These are phyloP conservation scores for Probaryconus sp. DNA, from an alignment of 1,140 invertebrate genomes.

Conservation along the genomic window DNA sequence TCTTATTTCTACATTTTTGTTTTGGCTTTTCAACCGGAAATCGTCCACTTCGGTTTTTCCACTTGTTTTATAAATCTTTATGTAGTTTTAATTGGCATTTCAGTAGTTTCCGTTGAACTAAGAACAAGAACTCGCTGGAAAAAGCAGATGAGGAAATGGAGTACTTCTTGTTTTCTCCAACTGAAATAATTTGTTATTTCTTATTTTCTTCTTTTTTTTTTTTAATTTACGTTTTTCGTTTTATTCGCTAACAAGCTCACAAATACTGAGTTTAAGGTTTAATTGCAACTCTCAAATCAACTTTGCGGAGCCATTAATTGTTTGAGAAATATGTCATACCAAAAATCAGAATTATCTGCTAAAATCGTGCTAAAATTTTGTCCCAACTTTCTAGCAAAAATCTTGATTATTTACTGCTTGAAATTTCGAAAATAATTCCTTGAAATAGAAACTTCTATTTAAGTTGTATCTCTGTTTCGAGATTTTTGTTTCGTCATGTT, in stretches of 20 bases:
- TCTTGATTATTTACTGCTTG: constrained; percentile 8
- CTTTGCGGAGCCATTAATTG: constrained; percentile 43
- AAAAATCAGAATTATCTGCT: constrained; percentile 2
- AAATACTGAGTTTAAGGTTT: constrained; percentile 45
- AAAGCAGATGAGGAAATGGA: constrained; percentile 43
- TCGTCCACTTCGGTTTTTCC: constrained; percentile 29
- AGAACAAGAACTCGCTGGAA: constrained; percentile 43
- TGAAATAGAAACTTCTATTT: too few species aligned
- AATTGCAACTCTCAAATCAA: constrained; percentile 40
- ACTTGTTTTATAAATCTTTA: constrained; percentile 50
- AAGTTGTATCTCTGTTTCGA: too few species aligned
- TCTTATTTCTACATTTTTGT: constrained; percentile 11
- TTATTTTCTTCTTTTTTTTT: constrained; percentile 43
- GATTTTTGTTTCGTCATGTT: constrained; percentile 24
- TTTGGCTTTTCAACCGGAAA: constrained; percentile 24
- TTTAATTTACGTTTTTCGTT: constrained; percentile 26
- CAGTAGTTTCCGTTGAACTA: constrained; percentile 52
- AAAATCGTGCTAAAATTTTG: constrained; percentile 1
- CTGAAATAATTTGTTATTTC: constrained; percentile 32
- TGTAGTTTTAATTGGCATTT: constrained; percentile 59
- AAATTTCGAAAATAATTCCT: constrained; percentile 10
- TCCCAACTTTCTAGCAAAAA: too few species aligned
- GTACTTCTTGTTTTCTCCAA: constrained; percentile 46
- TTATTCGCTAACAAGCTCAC: constrained; percentile 47
- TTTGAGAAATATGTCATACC: constrained; percentile 4